A percentile compares a stretch with the other conserved stretches of the same genome.
Evolutionary conservation across 2,113 vertebrate species (phyloP).

Genomic region (Serinus canaria): DNA sequence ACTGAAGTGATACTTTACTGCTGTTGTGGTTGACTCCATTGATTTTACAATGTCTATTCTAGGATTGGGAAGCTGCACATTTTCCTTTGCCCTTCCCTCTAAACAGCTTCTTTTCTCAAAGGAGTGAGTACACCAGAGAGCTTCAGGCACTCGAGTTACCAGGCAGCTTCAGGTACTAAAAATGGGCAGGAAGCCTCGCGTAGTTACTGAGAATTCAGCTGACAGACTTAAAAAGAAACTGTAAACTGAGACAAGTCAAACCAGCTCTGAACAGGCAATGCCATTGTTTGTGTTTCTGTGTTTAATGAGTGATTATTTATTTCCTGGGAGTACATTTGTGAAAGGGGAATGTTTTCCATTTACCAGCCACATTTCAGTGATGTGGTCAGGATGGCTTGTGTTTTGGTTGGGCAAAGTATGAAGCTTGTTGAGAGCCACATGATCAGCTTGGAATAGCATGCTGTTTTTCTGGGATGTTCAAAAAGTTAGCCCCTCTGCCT

Average conservation of each 20-base stretch:
- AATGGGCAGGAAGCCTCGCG: accelerated
- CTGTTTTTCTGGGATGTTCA: neutral
- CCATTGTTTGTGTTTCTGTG: neutral
- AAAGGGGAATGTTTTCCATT: neutral
- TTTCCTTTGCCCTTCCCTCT: neutral
- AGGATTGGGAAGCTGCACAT: neutral
- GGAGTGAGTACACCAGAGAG: neutral
- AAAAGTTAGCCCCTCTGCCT: neutral
- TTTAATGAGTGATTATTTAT: neutral
- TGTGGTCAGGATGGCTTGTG: neutral
- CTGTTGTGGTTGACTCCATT: neutral
- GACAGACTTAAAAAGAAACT: neutral
- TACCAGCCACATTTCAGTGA: neutral
- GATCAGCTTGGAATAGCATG: neutral
- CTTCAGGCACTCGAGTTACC: neutral
- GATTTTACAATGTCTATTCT: neutral
- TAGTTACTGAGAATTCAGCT: neutral
- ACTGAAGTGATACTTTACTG: neutral
- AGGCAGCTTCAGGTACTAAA: neutral
- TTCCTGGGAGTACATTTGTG: neutral
- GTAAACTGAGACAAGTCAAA: neutral
- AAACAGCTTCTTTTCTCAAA: neutral
- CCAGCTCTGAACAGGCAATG: neutral
- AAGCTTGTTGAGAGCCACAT: neutral
- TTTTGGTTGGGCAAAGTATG: neutral